Conservation (phyloP, 2,797 vertebrate species). For the Sylvia borin region DNA sequence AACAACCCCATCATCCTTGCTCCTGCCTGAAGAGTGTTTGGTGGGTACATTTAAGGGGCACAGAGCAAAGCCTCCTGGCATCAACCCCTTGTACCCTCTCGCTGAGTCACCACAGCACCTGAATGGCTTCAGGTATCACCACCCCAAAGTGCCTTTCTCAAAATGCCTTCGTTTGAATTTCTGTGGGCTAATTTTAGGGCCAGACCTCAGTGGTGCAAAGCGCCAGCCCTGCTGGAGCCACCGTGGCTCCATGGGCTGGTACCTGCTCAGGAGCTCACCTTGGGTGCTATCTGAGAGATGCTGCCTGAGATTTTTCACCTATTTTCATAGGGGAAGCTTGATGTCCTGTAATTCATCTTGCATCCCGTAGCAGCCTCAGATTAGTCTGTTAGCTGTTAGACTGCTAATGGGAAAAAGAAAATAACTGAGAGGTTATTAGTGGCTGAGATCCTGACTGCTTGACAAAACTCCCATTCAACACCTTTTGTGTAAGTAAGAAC, state of each 20-base stretch:
- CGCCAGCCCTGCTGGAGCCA: not conserved
- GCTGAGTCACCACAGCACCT: not conserved
- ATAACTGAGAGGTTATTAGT: slow-evolving; percentile 41
- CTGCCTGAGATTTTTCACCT: not conserved
- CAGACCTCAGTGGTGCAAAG: fast-evolving
- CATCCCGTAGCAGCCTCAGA: slow-evolving; percentile 12
- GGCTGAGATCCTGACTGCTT: slow-evolving; percentile 35
- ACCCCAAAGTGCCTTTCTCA: not conserved
- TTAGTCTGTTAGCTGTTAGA: slow-evolving; percentile 38
- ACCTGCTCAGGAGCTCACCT: not conserved
- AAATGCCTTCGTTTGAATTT: not conserved
- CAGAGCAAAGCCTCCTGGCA: not conserved
- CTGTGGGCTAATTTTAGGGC: not conserved
- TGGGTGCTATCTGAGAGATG: not conserved
- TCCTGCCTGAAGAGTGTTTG: not conserved
- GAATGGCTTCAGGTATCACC: not conserved
- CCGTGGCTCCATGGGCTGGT: fast-evolving
- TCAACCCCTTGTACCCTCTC: not conserved
- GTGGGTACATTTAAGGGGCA: not conserved
- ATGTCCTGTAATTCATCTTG: slow-evolving; percentile 22
- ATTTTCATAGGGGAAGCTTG: not conserved
- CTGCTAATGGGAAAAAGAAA: slow-evolving; percentile 61
- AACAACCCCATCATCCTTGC: not conserved
- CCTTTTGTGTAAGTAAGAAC: slow-evolving; percentile 37
- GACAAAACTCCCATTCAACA: slow-evolving; percentile 59